Percentiles rank a stretch among this genome's conserved stretches.
Evolutionary conservation across 2,797 vertebrate species (phyloP).

Genomic region (Euthynnus affinis): DNA sequence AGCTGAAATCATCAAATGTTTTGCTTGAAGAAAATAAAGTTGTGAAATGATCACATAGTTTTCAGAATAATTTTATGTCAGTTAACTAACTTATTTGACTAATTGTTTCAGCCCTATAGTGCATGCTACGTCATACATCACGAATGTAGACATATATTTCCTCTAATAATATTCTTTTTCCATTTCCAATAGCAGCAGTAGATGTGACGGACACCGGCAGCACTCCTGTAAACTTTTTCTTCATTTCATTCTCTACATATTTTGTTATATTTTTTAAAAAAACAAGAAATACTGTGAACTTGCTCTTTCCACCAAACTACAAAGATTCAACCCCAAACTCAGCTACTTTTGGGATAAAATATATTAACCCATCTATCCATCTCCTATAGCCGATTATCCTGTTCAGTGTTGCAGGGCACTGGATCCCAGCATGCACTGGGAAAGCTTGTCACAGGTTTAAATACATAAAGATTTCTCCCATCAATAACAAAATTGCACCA

Average conservation of each 20-base stretch:
- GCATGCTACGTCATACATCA: too few relatives aligned
- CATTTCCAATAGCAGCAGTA: neutral
- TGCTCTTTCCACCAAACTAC: neutral
- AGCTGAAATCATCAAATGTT: too few relatives aligned
- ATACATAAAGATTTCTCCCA: neutral
- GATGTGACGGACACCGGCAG: neutral
- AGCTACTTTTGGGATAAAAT: neutral
- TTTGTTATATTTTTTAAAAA: neutral
- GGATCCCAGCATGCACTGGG: too few relatives aligned
- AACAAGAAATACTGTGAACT: neutral
- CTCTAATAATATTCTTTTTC: neutral
- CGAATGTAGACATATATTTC: too few relatives aligned
- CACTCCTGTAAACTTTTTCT: neutral
- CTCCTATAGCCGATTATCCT: neutral
- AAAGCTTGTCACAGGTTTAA: neutral
- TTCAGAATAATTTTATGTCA: too few relatives aligned
- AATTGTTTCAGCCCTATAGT: too few relatives aligned
- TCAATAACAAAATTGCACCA: neutral
- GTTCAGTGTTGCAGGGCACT: neutral
- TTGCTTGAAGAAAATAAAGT: too few relatives aligned
- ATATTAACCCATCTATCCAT: neutral
- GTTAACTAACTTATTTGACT: too few relatives aligned
- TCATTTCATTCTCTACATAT: neutral
- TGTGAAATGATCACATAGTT: too few relatives aligned
- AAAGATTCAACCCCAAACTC: neutral